These are phyloP conservation scores for Julus scandinavius DNA, from an alignment of 2,888 invertebrate genomes.

Conservation along the genomic window DNA sequence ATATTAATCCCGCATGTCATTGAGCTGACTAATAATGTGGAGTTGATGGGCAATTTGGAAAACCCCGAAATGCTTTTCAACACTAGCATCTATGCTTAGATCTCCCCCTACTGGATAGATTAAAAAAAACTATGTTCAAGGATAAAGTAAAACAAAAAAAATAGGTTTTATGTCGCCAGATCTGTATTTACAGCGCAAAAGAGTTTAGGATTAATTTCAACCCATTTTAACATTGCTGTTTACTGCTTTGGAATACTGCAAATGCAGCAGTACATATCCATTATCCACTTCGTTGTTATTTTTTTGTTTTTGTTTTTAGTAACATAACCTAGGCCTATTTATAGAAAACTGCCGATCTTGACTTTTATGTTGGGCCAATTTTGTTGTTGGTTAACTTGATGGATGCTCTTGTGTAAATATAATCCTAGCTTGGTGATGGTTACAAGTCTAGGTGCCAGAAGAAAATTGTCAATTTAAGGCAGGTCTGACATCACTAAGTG, in stretches of 20 bases:
- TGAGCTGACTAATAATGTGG: constrained; percentile 6
- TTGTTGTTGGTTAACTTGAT: constrained; percentile 17
- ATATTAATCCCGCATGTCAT: background rate
- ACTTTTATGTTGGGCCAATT: background rate
- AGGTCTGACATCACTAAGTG: too few species aligned
- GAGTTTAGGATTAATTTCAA: background rate
- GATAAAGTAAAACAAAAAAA: background rate
- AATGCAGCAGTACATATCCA: background rate
- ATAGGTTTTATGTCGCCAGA: background rate
- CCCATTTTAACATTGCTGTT: background rate
- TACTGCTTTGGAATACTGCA: background rate
- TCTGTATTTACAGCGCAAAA: background rate
- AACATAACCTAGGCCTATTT: background rate
- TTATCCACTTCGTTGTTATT: background rate
- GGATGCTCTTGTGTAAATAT: background rate
- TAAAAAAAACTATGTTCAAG: constrained; percentile 11
- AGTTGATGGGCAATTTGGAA: background rate
- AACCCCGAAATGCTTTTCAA: background rate
- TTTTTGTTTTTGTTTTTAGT: background rate
- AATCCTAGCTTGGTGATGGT: background rate
- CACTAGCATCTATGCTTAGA: background rate
- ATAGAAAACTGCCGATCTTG: background rate
- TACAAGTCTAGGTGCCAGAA: too few species aligned
- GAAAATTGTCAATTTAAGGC: too few species aligned
- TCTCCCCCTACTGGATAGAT: background rate